Evolutionary conservation across 2,888 invertebrate species (phyloP).

Genomic region (Vanessa cardui): DNA sequence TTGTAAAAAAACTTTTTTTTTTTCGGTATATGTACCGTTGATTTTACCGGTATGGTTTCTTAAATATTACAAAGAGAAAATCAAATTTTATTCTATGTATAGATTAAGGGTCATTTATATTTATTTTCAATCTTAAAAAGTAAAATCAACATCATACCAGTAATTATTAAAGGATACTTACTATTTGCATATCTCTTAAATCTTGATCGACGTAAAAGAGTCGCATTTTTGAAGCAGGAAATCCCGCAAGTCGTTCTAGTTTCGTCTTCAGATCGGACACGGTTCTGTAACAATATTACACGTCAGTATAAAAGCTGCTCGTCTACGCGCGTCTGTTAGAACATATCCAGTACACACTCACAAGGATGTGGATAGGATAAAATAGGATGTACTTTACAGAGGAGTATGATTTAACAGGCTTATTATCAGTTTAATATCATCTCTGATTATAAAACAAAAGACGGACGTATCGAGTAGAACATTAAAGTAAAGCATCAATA

Average conservation of each 20-base stretch:
- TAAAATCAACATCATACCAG: neutral
- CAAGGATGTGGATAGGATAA: neutral
- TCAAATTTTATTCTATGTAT: too few species aligned
- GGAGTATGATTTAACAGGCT: too few species aligned
- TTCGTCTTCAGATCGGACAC: conserved; percentile 92
- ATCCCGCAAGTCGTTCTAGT: conserved; percentile 90
- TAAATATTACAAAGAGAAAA: too few species aligned
- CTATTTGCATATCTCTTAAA: conserved; percentile 83
- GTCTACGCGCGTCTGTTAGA: neutral
- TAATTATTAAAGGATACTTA: conserved; percentile 11
- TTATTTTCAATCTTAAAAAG: too few species aligned
- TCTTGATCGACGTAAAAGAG: conserved; percentile 95
- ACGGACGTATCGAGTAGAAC: too few species aligned
- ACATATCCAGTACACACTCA: neutral
- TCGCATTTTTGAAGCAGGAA: conserved; percentile 92
- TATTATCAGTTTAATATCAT: too few species aligned
- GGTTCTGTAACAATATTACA: conserved; percentile 79
- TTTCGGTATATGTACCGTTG: too few species aligned
- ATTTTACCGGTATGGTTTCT: too few species aligned
- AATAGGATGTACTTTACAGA: neutral
- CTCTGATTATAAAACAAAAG: too few species aligned
- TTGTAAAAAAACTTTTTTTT: too few species aligned
- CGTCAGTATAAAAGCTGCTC: neutral
- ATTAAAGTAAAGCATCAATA: too few species aligned
- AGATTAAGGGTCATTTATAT: too few species aligned